Evolutionary conservation across 2,888 invertebrate genomes (phyloP).

Genomic region (Sepioteuthis lessoniana): DNA sequence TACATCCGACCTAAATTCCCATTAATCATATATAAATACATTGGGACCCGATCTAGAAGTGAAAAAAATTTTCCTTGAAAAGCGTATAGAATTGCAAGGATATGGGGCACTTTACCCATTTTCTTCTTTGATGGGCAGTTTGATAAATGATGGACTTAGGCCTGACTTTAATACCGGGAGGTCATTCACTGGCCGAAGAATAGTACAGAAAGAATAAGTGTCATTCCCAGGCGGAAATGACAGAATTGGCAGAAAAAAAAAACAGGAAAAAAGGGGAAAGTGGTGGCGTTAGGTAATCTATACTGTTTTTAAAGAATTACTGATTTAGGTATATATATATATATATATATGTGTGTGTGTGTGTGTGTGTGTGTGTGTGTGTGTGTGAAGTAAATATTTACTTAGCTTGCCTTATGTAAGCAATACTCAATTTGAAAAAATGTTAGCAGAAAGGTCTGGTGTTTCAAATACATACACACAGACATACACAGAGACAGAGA

Average conservation of each 20-base stretch:
- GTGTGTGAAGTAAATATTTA: too few species aligned
- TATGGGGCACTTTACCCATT: too few species aligned
- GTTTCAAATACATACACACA: too few species aligned
- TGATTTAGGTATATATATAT: too few species aligned
- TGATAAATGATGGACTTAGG: conserved; percentile 9
- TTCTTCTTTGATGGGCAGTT: neutral
- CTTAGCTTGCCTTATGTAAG: too few species aligned
- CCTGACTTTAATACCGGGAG: neutral
- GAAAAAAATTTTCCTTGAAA: neutral
- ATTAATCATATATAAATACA: neutral
- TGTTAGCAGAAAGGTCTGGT: too few species aligned
- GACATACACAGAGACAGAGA: too few species aligned
- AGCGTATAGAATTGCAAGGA: neutral
- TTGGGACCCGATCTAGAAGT: neutral
- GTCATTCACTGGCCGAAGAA: neutral
- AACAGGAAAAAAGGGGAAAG: neutral
- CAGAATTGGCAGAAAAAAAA: neutral
- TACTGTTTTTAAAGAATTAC: too few species aligned
- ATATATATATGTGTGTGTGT: too few species aligned
- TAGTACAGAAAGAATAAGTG: neutral
- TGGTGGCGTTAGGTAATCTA: too few species aligned
- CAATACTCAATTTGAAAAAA: too few species aligned
- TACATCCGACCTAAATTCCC: neutral
- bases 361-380: too few species aligned
- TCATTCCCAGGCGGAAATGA: neutral